Evolutionary conservation across 2,888 invertebrate genomes (phyloP).

Genomic region (Electrophaes corylata): DNA sequence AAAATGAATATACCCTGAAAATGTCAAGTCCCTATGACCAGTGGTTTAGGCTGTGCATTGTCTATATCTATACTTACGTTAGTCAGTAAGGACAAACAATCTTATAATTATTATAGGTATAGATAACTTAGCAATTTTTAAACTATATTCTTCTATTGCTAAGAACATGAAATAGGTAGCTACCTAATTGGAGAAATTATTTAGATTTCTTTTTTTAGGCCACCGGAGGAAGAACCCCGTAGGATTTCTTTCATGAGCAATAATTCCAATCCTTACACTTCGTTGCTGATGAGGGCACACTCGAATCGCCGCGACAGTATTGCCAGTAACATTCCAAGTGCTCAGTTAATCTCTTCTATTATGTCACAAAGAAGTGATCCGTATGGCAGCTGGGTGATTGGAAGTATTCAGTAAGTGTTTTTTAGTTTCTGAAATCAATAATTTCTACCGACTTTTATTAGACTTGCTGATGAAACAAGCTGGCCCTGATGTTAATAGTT

Average conservation of each 20-base stretch:
- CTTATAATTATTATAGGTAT: too few relatives aligned
- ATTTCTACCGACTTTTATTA: background rate
- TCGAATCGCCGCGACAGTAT: slow-evolving; percentile 41
- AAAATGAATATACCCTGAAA: too few relatives aligned
- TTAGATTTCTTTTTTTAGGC: slow-evolving; percentile 42
- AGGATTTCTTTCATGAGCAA: slow-evolving; percentile 73
- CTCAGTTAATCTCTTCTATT: slow-evolving; percentile 40
- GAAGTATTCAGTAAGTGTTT: slow-evolving; percentile 21
- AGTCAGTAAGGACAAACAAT: too few relatives aligned
- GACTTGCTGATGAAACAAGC: too few relatives aligned
- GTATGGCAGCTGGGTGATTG: slow-evolving; percentile 12
- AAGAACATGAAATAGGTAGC: too few relatives aligned
- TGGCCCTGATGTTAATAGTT: too few relatives aligned
- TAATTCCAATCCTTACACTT: slow-evolving; percentile 55
- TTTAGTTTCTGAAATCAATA: background rate
- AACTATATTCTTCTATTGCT: too few relatives aligned
- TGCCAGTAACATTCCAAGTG: slow-evolving; percentile 29
- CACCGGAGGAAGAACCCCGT: slow-evolving; percentile 49
- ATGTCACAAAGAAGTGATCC: slow-evolving; percentile 28
- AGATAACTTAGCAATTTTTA: too few relatives aligned
- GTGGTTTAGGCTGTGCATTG: too few relatives aligned
- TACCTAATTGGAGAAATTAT: too few relatives aligned
- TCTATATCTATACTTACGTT: too few relatives aligned
- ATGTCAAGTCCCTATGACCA: too few relatives aligned
- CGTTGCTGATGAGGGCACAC: slow-evolving; percentile 52